A percentile compares a stretch with the other conserved stretches of the same genome.
These are phyloP conservation scores for Aphidius gifuensis DNA, from an alignment of 1,140 invertebrate species.

Conservation along the genomic window DNA sequence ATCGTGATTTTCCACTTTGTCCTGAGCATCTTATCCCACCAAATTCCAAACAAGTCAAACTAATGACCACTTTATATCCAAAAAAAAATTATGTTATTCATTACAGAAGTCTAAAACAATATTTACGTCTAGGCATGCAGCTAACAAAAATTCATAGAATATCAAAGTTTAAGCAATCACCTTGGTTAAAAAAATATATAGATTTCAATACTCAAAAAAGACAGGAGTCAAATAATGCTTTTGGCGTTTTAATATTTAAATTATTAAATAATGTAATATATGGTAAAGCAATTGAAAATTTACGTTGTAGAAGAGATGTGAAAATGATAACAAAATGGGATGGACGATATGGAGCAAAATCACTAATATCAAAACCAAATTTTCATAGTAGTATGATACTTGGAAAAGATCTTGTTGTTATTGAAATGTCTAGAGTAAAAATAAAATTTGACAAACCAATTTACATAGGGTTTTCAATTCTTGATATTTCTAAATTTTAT, in stretches of 20 bases:
- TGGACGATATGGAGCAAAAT: conserved; percentile 17
- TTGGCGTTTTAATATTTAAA: conserved; percentile 30
- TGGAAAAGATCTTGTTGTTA: conserved; percentile 22
- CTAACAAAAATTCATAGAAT: too few relatives aligned
- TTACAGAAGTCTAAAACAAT: too few relatives aligned
- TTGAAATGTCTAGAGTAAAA: conserved; percentile 22
- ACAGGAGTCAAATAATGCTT: too few relatives aligned
- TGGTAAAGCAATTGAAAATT: conserved; percentile 37
- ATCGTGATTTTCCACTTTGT: conserved; percentile 44
- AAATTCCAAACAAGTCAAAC: conserved; percentile 1
- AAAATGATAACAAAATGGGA: conserved; percentile 24
- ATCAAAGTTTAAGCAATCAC: too few relatives aligned
- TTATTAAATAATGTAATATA: conserved; percentile 38
- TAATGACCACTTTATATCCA: neutral
- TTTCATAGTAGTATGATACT: conserved; percentile 33
- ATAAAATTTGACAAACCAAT: conserved; percentile 30
- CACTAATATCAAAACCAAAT: conserved; percentile 30
- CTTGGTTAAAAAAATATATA: too few relatives aligned
- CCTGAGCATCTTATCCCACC: conserved; percentile 26
- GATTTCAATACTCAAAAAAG: too few relatives aligned
- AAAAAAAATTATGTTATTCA: too few relatives aligned
- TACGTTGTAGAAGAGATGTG: conserved; percentile 30
- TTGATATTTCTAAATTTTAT: conserved; percentile 25
- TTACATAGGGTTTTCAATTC: conserved; percentile 22
- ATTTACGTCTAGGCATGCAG: too few relatives aligned